Evolutionary conservation across 2,113 vertebrate genomes (phyloP).

Genomic region (Amazona vittata): DNA sequence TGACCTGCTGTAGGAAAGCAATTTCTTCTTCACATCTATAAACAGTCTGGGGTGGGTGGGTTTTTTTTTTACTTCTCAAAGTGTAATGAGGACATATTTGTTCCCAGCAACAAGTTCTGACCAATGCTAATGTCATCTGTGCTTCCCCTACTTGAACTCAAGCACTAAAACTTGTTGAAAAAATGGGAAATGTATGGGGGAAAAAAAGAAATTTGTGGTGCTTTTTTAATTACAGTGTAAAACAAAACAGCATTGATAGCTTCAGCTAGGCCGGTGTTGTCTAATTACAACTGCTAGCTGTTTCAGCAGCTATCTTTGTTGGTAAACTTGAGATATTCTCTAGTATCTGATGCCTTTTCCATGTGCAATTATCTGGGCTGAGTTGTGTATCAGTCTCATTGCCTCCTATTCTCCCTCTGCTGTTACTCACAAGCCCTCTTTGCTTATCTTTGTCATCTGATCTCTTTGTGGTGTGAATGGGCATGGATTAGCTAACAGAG

Average conservation of each 20-base stretch:
- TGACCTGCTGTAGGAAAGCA: not conserved
- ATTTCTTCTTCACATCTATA: not conserved
- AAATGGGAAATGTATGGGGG: not conserved
- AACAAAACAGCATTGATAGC: not conserved
- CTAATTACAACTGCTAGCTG: not conserved
- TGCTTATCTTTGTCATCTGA: not conserved
- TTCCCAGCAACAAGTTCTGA: not conserved
- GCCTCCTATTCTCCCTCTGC: not conserved
- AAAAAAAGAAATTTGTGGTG: accelerated
- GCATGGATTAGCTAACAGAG: not conserved
- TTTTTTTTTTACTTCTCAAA: not conserved
- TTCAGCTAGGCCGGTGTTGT: not conserved
- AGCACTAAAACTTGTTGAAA: not conserved
- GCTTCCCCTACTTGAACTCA: not conserved
- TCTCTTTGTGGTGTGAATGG: not conserved
- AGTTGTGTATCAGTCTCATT: not conserved
- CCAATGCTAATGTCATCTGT: not conserved
- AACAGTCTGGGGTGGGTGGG: not conserved
- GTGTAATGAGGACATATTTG: not conserved
- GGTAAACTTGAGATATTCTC: not conserved
- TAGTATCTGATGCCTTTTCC: not conserved
- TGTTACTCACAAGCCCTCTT: not conserved
- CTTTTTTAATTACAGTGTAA: not conserved
- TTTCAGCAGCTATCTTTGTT: not conserved
- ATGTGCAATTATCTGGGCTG: not conserved